Base-by-base conservation (phyloP, 2,888 invertebrate species). In the Cryptocephalus primarius region DNA sequence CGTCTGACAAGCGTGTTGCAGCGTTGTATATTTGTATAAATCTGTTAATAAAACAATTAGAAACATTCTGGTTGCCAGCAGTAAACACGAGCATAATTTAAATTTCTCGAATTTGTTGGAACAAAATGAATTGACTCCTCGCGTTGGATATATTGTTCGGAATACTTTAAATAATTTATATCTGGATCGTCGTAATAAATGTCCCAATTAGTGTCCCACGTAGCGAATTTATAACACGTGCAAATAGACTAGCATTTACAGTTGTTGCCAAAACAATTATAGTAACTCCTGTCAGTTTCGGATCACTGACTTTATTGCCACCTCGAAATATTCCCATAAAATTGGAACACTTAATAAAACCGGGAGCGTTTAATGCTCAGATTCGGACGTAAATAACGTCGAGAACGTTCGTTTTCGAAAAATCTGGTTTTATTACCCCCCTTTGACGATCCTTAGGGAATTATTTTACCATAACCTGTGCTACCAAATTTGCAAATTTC, bases 241-340 rank as follows among this genome's bases (percentile, higher is more conserved):
- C 61, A 60, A 60, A 62, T 62, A 62, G 61, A 60, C 59, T 55
- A 58, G 51, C 58, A 59, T 61, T 60, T 61, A 62, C 62, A 62
- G 58, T 61, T 61, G 61, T 64, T 64, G 62, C 64, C 64, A 63
- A 61, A 61, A 62, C 61, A 63, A 63, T 63, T 63, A 63, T 52
- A 55, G 46, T 47, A 51, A 51, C 47, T 48, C 44, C 49, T 46
- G 43, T 44, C 48, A 47, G 44, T 48, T 49, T 39, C 48, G 50
- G 45, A 52, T 52, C 50, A 47, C 49, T 46, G 41, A 36, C 36
- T 36, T 36, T 36, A 36, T 36, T n/a, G 36, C 22, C 22, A 22
- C 22, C 22, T 22, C 22, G 22, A 22, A 22, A 22, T 22, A 22
- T 22, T 22, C 22, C 22, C 22, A 22, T 22, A 22, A 22, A 22